Evolutionary conservation across 2,113 vertebrate genomes (phyloP).

Genomic region (Mesoclemmys tuberculata): DNA sequence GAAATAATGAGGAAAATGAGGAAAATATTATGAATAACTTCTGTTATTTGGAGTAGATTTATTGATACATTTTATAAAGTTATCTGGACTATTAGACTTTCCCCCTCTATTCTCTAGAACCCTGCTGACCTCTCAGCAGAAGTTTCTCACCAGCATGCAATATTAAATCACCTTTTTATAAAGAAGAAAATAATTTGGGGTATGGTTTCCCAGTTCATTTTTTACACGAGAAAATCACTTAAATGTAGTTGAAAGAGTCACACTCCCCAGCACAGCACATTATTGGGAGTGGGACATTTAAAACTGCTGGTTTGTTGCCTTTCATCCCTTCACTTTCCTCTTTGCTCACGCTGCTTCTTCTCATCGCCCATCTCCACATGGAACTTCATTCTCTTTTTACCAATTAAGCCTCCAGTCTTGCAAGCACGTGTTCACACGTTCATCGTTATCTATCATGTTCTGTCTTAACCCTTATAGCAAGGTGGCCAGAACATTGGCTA

Average conservation of each 20-base stretch:
- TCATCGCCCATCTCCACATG: background rate
- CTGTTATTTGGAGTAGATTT: background rate
- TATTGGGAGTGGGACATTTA: background rate
- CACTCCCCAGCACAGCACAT: background rate
- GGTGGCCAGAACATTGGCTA: background rate
- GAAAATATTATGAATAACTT: background rate
- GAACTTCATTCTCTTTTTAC: background rate
- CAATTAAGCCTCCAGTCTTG: background rate
- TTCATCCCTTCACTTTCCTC: background rate
- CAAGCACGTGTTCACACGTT: background rate
- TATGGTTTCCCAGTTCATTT: background rate
- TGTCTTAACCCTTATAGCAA: background rate
- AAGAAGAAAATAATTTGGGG: background rate
- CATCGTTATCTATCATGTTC: background rate
- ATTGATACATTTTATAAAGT: background rate
- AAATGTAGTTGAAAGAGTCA: background rate
- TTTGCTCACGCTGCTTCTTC: background rate
- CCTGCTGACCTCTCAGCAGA: background rate
- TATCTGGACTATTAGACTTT: background rate
- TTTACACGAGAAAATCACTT: background rate
- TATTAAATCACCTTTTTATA: background rate
- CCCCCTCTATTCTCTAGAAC: too few species aligned
- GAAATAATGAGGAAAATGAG: background rate
- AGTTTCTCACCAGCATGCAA: background rate
- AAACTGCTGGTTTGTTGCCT: background rate